These are phyloP conservation scores for Sebastes elongatus DNA, from an alignment of 2,797 vertebrate species.

Conservation along the genomic window DNA sequence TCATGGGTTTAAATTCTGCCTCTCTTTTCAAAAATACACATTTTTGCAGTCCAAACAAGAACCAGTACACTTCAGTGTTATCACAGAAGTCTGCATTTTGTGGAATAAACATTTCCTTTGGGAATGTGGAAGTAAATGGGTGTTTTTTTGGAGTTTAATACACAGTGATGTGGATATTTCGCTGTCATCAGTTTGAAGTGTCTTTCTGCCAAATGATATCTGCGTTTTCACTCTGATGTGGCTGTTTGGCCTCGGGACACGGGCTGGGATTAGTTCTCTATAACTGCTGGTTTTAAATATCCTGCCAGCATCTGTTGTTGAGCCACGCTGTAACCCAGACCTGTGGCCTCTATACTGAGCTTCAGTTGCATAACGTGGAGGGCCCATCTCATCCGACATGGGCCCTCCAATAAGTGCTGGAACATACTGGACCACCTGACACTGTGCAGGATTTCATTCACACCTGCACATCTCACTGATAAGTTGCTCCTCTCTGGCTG, in stretches of 20 bases:
- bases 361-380: not conserved
- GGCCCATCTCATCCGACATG: not conserved
- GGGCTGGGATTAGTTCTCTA: not conserved
- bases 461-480: not conserved
- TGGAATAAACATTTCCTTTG: not conserved
- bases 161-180: not conserved
- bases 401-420: not conserved
- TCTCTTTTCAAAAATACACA: not conserved
- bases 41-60: not conserved
- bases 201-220: not conserved
- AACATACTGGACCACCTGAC: not conserved
- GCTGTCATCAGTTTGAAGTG: not conserved
- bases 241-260: not conserved
- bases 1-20: not conserved
- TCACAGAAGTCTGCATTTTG: not conserved
- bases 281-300: not conserved
- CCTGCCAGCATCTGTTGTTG: slow-evolving; percentile 7
- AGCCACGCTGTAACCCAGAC: not conserved
- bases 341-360: not conserved
- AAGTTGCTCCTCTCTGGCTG: not conserved
- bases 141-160: not conserved
- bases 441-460: not conserved
- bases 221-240: not conserved
- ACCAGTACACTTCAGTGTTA: not conserved
- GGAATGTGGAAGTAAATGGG: not conserved